Evolutionary conservation across 2,797 vertebrate species (phyloP).

Genomic region (Tenualosa thibaudeaui): DNA sequence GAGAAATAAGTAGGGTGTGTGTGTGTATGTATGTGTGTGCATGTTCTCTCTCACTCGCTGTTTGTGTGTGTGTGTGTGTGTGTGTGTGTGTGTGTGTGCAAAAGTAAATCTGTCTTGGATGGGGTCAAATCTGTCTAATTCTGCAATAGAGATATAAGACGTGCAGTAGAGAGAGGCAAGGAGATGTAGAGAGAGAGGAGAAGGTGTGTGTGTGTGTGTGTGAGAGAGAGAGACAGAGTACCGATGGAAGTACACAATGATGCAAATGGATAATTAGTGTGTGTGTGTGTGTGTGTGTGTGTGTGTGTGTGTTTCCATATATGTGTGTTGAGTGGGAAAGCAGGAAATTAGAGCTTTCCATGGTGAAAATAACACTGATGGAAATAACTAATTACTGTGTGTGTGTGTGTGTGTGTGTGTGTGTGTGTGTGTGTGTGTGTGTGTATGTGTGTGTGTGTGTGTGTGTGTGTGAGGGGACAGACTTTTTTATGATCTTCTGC

Average conservation of each 20-base stretch:
- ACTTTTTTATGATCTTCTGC: no score
- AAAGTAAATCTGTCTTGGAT: no score
- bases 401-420: not conserved
- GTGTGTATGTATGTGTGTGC: not conserved
- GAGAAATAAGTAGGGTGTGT: not conserved
- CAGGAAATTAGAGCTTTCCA: no score
- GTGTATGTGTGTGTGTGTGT: not conserved
- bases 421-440: not conserved
- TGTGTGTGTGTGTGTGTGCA: not conserved
- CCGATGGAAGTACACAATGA: not conserved
- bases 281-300: no score
- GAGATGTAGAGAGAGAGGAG: no score
- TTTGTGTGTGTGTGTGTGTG: not conserved
- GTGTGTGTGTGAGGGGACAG: not conserved
- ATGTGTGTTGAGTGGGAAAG: not conserved
- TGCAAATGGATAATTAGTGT: not conserved
- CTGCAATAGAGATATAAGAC: no score
- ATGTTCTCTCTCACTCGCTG: not conserved
- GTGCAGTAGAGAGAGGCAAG: no score
- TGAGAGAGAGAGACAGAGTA: not conserved
- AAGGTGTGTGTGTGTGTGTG: not conserved
- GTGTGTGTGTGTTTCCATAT: not conserved
- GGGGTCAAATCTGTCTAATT: no score
- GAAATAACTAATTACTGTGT: not conserved
- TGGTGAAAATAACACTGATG: no score